Percentiles rank a stretch among this genome's conserved stretches.
These are phyloP conservation scores for Corapipo altera DNA, from an alignment of 2,113 vertebrate species.

Conservation along the genomic window DNA sequence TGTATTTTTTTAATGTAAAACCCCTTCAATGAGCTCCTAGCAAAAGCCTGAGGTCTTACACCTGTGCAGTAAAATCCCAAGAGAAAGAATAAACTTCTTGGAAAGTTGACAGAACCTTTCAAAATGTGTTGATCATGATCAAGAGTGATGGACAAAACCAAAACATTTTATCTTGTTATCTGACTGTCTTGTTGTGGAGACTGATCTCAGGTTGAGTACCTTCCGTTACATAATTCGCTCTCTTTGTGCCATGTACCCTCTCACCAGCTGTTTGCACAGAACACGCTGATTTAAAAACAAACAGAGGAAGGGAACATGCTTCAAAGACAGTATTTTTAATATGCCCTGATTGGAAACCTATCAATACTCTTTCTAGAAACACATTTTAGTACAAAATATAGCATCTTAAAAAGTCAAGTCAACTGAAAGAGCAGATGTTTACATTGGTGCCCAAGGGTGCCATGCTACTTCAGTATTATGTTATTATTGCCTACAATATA, in stretches of 20 bases:
- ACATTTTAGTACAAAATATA: not conserved
- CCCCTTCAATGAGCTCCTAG: not conserved
- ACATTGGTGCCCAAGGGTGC: not conserved
- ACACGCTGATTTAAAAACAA: not conserved
- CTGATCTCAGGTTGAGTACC: not conserved
- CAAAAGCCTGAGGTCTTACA: not conserved
- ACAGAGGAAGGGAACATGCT: not conserved
- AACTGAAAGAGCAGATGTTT: slow-evolving; percentile 19
- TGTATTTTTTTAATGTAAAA: not conserved
- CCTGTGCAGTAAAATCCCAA: not conserved
- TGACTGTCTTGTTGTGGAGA: fast-evolving
- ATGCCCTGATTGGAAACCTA: not conserved
- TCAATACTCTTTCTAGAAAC: not conserved
- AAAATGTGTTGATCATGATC: not conserved
- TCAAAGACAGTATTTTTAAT: not conserved
- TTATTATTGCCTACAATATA: not conserved
- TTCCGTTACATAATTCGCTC: not conserved
- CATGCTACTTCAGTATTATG: not conserved
- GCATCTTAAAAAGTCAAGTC: not conserved
- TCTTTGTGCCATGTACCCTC: not conserved
- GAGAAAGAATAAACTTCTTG: not conserved
- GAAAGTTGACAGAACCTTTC: not conserved
- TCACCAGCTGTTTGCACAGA: not conserved
- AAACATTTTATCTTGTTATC: not conserved
- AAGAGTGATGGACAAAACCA: not conserved